phyloP scores from a whole-genome alignment of 1,140 invertebrate genomes.

The Hesperophylax magnus region DNA sequence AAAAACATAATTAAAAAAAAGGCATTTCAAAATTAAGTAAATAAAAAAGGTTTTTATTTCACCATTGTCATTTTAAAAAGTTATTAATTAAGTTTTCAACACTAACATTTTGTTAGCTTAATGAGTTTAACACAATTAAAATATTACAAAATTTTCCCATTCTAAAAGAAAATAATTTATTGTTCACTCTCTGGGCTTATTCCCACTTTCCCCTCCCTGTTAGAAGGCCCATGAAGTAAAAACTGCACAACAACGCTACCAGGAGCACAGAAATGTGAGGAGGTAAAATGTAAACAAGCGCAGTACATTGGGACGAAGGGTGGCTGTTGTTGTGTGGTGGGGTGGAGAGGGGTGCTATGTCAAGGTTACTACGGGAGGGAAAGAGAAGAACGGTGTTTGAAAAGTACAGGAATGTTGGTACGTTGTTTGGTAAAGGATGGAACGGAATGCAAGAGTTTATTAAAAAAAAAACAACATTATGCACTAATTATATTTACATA shows the following conservation, averaged over 20 bases:
- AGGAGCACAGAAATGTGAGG: slow-evolving; percentile 45
- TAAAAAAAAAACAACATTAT: slow-evolving; percentile 54
- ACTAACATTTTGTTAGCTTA: too few relatives aligned
- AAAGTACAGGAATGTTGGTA: neutral
- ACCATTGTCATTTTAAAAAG: too few relatives aligned
- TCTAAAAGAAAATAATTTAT: too few relatives aligned
- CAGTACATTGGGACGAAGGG: neutral
- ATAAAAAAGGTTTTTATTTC: too few relatives aligned
- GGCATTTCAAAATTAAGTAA: too few relatives aligned
- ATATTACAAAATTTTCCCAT: too few relatives aligned
- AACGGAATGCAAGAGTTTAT: slow-evolving; percentile 23
- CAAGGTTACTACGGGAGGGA: slow-evolving; percentile 43
- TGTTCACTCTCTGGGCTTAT: too few relatives aligned
- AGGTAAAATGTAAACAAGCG: slow-evolving; percentile 55
- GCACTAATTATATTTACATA: too few relatives aligned
- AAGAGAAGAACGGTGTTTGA: slow-evolving; percentile 23
- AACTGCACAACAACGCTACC: slow-evolving; percentile 57
- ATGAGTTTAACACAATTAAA: too few relatives aligned
- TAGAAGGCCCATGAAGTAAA: slow-evolving; percentile 45
- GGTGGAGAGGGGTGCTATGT: slow-evolving; percentile 14
- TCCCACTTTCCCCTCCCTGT: too few relatives aligned
- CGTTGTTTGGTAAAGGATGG: neutral
- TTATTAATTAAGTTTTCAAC: too few relatives aligned
- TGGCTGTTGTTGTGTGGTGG: slow-evolving; percentile 11
- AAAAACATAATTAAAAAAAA: too few relatives aligned